Percentiles rank a stretch among this genome's conserved stretches.
Conservation (phyloP, 2,113 vertebrate species). For the Bubo scandiacus region DNA sequence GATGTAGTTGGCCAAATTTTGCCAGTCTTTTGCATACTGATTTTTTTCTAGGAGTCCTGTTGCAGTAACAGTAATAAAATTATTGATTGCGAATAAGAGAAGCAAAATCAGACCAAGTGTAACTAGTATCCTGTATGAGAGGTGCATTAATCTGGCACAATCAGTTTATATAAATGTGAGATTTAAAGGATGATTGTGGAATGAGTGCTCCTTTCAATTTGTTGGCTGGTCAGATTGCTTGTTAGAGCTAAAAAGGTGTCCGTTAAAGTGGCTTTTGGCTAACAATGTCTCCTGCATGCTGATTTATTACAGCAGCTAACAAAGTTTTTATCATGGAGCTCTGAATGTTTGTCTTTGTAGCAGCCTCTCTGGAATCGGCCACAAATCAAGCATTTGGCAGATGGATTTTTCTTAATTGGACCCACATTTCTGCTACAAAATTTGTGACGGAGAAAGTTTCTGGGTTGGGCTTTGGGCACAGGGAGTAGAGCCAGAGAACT, state of each 20-base stretch:
- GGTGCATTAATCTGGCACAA: background rate
- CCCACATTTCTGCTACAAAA: background rate
- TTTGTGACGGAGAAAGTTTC: background rate
- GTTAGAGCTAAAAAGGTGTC: background rate
- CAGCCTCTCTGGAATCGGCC: background rate
- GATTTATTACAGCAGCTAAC: background rate
- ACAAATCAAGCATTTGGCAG: conserved; percentile 28
- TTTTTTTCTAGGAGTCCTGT: background rate
- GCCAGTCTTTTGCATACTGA: background rate
- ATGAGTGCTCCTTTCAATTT: background rate
- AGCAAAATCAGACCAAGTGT: background rate
- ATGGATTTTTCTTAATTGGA: conserved; percentile 27
- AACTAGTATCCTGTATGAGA: background rate
- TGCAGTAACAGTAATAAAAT: background rate
- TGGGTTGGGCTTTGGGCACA: background rate
- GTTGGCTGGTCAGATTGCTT: background rate
- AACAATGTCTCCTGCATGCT: background rate
- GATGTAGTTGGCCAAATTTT: background rate
- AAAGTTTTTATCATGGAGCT: background rate
- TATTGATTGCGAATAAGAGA: background rate
- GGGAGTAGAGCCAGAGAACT: background rate
- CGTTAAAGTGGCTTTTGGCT: background rate
- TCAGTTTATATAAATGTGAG: background rate
- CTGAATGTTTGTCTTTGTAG: conserved; percentile 28
- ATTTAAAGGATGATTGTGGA: background rate